phyloP scores from a whole-genome alignment of 2,888 invertebrate genomes.

The Cecidostiba fungosa region DNA sequence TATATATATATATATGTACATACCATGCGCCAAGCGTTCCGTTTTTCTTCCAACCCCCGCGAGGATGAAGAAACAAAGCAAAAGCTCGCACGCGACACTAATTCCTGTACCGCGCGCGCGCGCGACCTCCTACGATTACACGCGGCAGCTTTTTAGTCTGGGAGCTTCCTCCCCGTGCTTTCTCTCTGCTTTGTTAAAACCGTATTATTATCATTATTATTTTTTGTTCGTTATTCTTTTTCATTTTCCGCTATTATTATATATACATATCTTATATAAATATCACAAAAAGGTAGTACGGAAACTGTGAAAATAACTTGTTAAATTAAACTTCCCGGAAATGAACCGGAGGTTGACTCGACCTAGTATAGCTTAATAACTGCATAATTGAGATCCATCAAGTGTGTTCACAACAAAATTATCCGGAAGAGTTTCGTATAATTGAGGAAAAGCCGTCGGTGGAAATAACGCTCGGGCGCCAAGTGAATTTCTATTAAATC shows the following conservation, averaged over 20 bases:
- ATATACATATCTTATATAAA: too few species aligned
- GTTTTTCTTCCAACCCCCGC: neutral
- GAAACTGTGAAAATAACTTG: neutral
- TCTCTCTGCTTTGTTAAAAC: too few species aligned
- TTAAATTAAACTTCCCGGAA: neutral
- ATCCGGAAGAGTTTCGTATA: neutral
- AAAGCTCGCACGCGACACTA: slow-evolving; percentile 43
- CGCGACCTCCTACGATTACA: slow-evolving; percentile 37
- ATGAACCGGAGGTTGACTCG: neutral
- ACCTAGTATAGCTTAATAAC: too few species aligned
- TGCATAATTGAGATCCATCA: neutral
- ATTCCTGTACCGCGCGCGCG: slow-evolving; percentile 15
- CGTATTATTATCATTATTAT: neutral
- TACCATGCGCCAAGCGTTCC: neutral
- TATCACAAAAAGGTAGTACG: neutral
- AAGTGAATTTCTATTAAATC: neutral
- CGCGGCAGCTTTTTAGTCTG: slow-evolving; percentile 12
- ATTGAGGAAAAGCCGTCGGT: neutral
- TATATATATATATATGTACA: too few species aligned
- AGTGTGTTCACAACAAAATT: neutral
- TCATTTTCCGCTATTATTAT: neutral
- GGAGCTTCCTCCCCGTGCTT: neutral
- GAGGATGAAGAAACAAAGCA: slow-evolving; percentile 31
- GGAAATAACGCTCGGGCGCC: too few species aligned
- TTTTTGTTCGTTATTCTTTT: neutral